Evolutionary conservation across 2,113 vertebrate species (phyloP), one percentile per base, ranked within the genome.

Genomic region (Lampris incognitus): DNA sequence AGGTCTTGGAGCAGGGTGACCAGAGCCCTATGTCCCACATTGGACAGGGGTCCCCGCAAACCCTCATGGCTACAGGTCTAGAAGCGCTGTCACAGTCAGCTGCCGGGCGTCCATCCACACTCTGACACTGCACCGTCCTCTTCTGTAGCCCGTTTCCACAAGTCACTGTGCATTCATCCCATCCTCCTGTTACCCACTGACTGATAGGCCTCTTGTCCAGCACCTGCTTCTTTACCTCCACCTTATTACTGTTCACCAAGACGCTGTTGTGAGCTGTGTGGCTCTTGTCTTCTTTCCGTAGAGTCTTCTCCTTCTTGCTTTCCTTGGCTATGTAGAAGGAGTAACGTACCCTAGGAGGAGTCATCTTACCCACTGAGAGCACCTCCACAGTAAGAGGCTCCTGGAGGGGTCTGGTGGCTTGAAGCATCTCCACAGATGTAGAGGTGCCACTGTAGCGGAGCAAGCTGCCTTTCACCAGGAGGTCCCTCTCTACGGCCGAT

Each of bases 311-410:
- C 46, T 97, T 96, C 63, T 95, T 95, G 74, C 88, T 96, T 71
- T 97, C 96, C 70, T 96, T 97, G 72, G 95, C 86, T 48, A 97
- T 92, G 77, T 97, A 98, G 92, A 96, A 99, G 72, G 98, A 98
- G 84, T 99, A 99, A 55, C 97, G 96, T 0, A 99, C 95, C 1
- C 98, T 95, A 0, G 98, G 98, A 0, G 98, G 98, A 0, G 98
- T 99, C 96, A 99, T 98, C 92, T 98, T 97, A 5, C 98, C 97
- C 40, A 99, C 97, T 0, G 97, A 98, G 36, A 99, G 94, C 50
- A 99, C 96, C 88, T 99, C 98, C 87, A 99, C 94, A 0, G 95
- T 97, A 75, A 99, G 83, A 0, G 96, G 91, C 62, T 99, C 97
- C 79, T 94, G 94, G 83, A 99, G 95, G 62, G 96, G 96, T 39